Conservation (phyloP, 1,140 invertebrate genomes). For the Lerema accius region DNA sequence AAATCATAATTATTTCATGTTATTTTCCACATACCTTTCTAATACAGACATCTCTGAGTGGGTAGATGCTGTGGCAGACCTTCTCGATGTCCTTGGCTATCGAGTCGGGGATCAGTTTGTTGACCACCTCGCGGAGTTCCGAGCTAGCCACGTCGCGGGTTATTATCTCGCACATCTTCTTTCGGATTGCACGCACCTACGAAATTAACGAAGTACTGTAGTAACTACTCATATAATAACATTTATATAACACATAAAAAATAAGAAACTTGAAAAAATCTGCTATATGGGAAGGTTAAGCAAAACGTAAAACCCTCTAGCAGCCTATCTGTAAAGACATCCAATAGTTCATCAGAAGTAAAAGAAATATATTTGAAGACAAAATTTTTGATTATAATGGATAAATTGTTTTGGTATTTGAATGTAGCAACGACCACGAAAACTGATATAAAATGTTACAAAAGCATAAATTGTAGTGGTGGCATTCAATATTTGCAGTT, state of each 20-base stretch:
- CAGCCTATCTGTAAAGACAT: too few species aligned
- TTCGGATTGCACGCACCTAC: slow-evolving; percentile 94
- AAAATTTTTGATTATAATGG: too few species aligned
- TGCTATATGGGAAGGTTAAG: too few species aligned
- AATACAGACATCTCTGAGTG: slow-evolving; percentile 98
- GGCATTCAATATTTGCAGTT: slow-evolving; percentile 50
- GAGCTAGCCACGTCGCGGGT: slow-evolving; percentile 93
- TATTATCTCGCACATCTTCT: slow-evolving; percentile 99
- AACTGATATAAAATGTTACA: slow-evolving; percentile 29
- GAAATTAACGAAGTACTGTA: too few species aligned
- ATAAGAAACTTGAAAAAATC: too few species aligned
- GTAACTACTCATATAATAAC: too few species aligned
- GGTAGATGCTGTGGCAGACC: slow-evolving; percentile 97
- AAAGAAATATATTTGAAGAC: too few species aligned
- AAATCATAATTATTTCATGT: slow-evolving; percentile 1
- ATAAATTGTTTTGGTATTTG: too few species aligned
- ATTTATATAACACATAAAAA: too few species aligned
- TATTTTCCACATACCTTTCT: slow-evolving; percentile 88
- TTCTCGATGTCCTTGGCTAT: slow-evolving; percentile 99
- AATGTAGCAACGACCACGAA: slow-evolving; percentile 49
- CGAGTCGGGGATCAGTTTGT: slow-evolving; percentile 97
- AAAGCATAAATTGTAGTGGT: slow-evolving; percentile 39
- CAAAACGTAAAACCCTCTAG: too few species aligned
- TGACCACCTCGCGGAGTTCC: slow-evolving; percentile 97
- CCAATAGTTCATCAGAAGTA: too few species aligned